Evolutionary conservation across 2,888 invertebrate genomes (phyloP), one percentile per base, ranked within the genome.

Genomic region (Isoperla grammatica): DNA sequence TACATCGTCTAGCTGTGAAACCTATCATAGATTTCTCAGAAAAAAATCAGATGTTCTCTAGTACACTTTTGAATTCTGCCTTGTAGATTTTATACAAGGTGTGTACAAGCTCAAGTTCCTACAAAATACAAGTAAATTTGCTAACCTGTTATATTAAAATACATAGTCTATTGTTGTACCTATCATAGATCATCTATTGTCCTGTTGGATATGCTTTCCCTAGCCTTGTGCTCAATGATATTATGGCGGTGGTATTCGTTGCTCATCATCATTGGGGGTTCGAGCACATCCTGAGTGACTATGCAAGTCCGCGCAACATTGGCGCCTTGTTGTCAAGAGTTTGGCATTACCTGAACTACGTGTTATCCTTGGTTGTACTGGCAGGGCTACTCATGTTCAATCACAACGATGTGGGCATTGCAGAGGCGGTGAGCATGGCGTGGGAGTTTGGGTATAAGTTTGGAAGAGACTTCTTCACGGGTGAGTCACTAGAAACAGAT

Each of bases 391-490:
- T 53, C 4, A 13, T 19, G 3, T 15, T 37, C 39, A 39, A 37
- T 17, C 53, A 53, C 13, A 53, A 53, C 17, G 53, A 53, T 37
- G 37, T 53, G 5, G 53, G 53, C 17, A 17, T 53, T 12, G 53
- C 39, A 17, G 20, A 37, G 39, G 19, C 53, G 1, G 15, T 53
- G 19, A 35, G n/a, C 20, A 37, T 37, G 37, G 1, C 39, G 39
- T 53, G 53, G 53, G 17, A 53, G 15, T 15, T 53, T 9, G 53
- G 39, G 19, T 17, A n/a, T n/a, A n/a, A n/a, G n/a, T n/a, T n/a
- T n/a, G n/a, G n/a, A n/a, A n/a, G n/a, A n/a, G n/a, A n/a, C n/a
- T n/a, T n/a, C n/a, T n/a, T n/a, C n/a, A n/a, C n/a, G n/a, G n/a
- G n/a, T n/a, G n/a, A n/a, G n/a, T n/a, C n/a, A n/a, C n/a, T n/a